phyloP scores from a whole-genome alignment of 2,888 invertebrate species.

The Nephrocerus scutellatus region DNA sequence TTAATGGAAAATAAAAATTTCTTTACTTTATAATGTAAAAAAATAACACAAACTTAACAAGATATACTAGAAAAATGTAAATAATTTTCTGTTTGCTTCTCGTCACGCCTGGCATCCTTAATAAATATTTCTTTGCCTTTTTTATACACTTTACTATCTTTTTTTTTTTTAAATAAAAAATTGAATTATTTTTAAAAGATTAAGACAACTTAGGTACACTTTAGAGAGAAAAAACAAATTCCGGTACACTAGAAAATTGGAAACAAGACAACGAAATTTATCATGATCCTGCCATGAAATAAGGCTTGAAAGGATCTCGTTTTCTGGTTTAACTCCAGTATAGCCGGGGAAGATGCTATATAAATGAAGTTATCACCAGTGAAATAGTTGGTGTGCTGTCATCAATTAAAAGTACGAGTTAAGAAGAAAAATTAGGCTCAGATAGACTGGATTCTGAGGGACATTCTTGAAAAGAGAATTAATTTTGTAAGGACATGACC shows the following conservation, averaged over 20 bases:
- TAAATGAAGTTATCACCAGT: conserved; percentile 35
- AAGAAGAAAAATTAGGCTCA: no score
- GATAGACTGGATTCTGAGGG: no score
- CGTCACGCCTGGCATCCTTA: background rate
- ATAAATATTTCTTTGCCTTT: conserved; percentile 40
- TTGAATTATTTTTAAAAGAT: no score
- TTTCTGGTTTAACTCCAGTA: conserved; percentile 35
- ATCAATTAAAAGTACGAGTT: no score
- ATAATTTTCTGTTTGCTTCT: conserved; percentile 15
- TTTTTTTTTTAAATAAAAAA: conserved; percentile 13
- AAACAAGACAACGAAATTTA: no score
- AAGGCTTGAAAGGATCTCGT: background rate
- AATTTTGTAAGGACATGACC: background rate
- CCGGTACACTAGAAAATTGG: no score
- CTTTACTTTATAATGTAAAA: no score
- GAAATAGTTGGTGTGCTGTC: no score
- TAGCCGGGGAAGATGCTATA: conserved; percentile 49
- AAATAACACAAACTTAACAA: conserved; percentile 20
- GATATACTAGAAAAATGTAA: conserved; percentile 10
- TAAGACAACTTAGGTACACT: no score
- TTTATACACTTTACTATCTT: conserved; percentile 16
- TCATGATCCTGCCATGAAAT: background rate
- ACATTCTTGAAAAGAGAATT: background rate
- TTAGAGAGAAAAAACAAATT: no score
- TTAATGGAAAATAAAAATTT: conserved; percentile 19